Evolutionary conservation across 2,113 vertebrate genomes (phyloP).

Genomic region (Pitta sordida): DNA sequence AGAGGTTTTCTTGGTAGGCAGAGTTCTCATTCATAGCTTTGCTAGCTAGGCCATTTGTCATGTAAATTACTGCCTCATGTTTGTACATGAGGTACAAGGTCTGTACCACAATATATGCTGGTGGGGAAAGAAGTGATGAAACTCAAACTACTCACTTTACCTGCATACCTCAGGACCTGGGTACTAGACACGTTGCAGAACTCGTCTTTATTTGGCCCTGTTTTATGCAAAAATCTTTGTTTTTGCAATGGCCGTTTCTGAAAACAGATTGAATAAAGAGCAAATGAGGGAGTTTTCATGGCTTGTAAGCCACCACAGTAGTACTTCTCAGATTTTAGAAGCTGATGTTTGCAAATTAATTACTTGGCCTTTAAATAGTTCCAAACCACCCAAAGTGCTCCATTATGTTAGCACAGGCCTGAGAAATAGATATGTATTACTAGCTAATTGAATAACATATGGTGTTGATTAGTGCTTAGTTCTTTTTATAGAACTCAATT

Average conservation of each 20-base stretch:
- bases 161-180: not conserved
- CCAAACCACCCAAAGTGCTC: conserved; percentile 41
- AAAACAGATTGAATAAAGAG: not conserved
- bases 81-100: not conserved
- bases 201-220: not conserved
- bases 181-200: not conserved
- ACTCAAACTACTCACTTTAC: not conserved
- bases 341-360: conserved; percentile 64
- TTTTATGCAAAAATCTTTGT: not conserved
- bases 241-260: not conserved
- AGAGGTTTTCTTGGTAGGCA: not conserved
- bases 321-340: conserved; percentile 30
- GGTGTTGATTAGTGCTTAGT: conserved; percentile 64
- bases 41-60: not conserved
- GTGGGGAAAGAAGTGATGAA: not conserved
- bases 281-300: not conserved
- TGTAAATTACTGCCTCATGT: not conserved
- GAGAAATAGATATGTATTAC: conserved; percentile 61
- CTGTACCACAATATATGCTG: not conserved
- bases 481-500: conserved; percentile 64
- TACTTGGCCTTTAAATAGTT: conserved; percentile 56
- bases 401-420: conserved; percentile 57
- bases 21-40: not conserved
- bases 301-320: not conserved
- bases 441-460: conserved; percentile 68